These are phyloP conservation scores for Ptyas mucosa DNA, from an alignment of 2,113 vertebrate genomes.

Conservation along the genomic window DNA sequence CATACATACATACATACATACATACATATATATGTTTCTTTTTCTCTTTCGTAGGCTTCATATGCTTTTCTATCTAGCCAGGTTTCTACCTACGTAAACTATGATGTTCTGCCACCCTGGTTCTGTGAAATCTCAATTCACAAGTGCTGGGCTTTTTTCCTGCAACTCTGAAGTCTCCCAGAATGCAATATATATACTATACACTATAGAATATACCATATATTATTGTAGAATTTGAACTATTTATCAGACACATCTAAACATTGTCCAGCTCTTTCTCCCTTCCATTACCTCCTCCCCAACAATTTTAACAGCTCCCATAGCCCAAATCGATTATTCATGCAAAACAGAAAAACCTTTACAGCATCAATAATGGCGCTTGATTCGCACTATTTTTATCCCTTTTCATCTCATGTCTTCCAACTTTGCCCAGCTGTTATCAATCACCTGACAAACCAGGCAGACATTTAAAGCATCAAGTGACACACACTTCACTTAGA, in stretches of 20 bases:
- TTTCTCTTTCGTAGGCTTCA: no score
- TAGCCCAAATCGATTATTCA: background rate
- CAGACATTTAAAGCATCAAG: background rate
- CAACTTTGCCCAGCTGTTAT: slow-evolving; percentile 3
- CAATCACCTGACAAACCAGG: slow-evolving; percentile 40
- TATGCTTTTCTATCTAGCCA: no score
- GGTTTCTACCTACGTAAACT: no score
- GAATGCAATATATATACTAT: no score
- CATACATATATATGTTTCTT: no score
- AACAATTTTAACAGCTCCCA: background rate
- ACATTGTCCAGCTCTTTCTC: background rate
- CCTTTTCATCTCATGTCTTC: slow-evolving; percentile 11
- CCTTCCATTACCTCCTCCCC: background rate
- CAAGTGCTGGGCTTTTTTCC: no score
- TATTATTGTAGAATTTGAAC: background rate
- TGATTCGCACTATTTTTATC: background rate
- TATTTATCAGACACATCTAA: background rate
- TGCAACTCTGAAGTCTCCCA: no score
- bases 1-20: no score
- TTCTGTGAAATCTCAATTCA: no score
- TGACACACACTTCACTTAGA: background rate
- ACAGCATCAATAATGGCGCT: background rate
- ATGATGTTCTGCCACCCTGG: no score
- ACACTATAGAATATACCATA: background rate
- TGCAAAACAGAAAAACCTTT: background rate